Evolutionary conservation across 30 jellyfish, hydroid and myxozoan genomes (phyloP).

Genomic region (Nemopilema nomurai): DNA sequence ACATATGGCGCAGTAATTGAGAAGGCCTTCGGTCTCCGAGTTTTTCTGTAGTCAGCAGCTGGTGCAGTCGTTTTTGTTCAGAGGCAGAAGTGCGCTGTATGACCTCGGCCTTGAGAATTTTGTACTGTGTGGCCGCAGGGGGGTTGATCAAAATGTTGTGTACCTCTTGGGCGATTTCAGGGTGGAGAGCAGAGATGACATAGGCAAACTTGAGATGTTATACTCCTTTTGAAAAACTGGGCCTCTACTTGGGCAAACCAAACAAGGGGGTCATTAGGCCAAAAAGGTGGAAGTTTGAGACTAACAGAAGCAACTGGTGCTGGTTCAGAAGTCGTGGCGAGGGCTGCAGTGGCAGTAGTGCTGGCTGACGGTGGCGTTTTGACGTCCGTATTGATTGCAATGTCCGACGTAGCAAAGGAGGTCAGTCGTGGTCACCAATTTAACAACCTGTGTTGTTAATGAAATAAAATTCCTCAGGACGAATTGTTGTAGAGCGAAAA

Average conservation of each 20-base stretch:
- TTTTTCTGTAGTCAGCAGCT: too few species aligned
- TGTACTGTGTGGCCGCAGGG: too few species aligned
- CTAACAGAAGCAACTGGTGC: conserved; percentile 8
- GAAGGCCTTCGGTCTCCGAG: too few species aligned
- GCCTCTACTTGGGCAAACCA: conserved; percentile 31
- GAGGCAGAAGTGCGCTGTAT: too few species aligned
- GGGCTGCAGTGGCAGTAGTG: conserved; percentile 1
- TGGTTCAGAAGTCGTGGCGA: not conserved
- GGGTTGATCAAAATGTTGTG: conserved; percentile 1
- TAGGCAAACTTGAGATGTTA: conserved; percentile 7
- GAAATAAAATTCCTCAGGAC: not conserved
- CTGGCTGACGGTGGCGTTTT: too few species aligned
- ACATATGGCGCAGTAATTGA: too few species aligned
- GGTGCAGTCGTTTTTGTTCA: too few species aligned
- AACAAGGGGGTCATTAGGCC: conserved; percentile 47
- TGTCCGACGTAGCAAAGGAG: not conserved
- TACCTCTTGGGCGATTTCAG: conserved; percentile 13
- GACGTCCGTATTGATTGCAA: not conserved
- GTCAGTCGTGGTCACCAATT: not conserved
- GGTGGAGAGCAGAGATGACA: not conserved
- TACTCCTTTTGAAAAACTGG: conserved; percentile 3
- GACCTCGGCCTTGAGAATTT: too few species aligned
- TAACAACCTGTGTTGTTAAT: not conserved
- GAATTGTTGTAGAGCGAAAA: not conserved
- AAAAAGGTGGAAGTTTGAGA: conserved; percentile 22